Evolutionary conservation across 1,140 invertebrate species (phyloP), one percentile per base, ranked within the genome.

Genomic region (Brachionus manjavacas): DNA sequence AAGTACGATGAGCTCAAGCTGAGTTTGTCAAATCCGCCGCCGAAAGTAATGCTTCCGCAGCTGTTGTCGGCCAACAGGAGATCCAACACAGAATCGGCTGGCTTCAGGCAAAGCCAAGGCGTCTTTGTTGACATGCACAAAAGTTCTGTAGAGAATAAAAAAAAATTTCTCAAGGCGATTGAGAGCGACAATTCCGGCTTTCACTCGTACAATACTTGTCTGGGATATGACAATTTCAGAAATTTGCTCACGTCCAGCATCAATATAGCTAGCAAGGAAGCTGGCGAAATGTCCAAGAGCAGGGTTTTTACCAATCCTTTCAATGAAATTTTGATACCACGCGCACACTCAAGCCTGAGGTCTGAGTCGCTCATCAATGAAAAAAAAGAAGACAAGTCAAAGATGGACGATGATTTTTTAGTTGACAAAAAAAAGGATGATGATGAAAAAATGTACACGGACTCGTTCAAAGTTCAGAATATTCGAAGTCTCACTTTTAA

Each of bases 401-500:
- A 68, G 23, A 8, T 60, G 4, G 9, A 16, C 7, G 35, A 64
- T 12, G 20, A 68, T 11, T 11, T 60, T 11, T 43, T 68, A 16
- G 9, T 12, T 1, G 35, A 60, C 60, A 81, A 64, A 28, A 60
- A 64, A 39, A 81, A 81, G 60, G 52, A 68, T 43, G 79, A 81
- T 16, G 79, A 81, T 23, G 52, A 81, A n/a, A 41, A 64, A 81
- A 64, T 68, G 64, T 80, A 31, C 39, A 35, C 20, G 7, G 79
- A 81, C 12, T 41, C 79, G 25, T 60, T 81, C 60, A 60, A 46
- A 39, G 79, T 55, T 39, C 79, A 81, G 25, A 68, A 68, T 68
- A 81, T 81, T 64, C 20, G 79, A 8, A 81, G 79, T 64, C 41
- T 81, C 16, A 81, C 79, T 60, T 81, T 81, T 66, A 81, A 81